phyloP scores from a whole-genome alignment of 1,140 invertebrate species.

The Helicoverpa armigera region DNA sequence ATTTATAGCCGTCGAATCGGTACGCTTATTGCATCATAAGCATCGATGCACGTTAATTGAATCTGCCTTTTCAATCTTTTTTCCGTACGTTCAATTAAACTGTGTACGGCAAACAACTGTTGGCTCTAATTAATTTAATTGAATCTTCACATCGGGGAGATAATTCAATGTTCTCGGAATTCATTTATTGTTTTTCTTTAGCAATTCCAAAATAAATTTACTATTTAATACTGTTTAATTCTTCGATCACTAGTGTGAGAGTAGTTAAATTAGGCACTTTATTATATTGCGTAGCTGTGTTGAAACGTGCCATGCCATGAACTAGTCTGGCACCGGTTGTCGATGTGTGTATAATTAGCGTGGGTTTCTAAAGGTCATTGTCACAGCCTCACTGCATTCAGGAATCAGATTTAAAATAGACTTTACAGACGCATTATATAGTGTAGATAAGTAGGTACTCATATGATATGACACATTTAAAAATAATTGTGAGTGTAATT shows the following conservation, averaged over 20 bases:
- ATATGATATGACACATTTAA: too few species aligned
- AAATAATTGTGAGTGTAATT: too few species aligned
- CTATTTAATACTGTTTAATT: neutral
- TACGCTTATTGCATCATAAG: conserved; percentile 73
- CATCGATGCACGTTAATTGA: conserved; percentile 67
- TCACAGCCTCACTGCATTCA: conserved; percentile 74
- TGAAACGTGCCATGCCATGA: conserved; percentile 68
- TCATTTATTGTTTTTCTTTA: conserved; percentile 10
- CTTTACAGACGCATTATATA: conserved; percentile 3
- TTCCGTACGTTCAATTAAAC: conserved; percentile 55
- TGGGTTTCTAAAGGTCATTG: conserved; percentile 84
- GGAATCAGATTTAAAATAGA: conserved; percentile 71
- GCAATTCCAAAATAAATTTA: neutral
- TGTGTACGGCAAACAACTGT: conserved; percentile 26
- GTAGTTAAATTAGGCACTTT: conserved; percentile 50
- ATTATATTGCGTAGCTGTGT: conserved; percentile 52
- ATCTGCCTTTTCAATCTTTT: conserved; percentile 63
- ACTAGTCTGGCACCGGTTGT: conserved; percentile 73
- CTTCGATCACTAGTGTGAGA: conserved; percentile 7
- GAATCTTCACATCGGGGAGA: conserved; percentile 11
- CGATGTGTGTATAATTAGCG: conserved; percentile 83
- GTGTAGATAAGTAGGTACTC: too few species aligned
- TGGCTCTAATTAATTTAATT: conserved; percentile 45
- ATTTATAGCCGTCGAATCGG: conserved; percentile 69
- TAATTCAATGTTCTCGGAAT: conserved; percentile 15